Evolutionary conservation across 2,113 vertebrate species (phyloP).

Genomic region (Megaceryle torquata): DNA sequence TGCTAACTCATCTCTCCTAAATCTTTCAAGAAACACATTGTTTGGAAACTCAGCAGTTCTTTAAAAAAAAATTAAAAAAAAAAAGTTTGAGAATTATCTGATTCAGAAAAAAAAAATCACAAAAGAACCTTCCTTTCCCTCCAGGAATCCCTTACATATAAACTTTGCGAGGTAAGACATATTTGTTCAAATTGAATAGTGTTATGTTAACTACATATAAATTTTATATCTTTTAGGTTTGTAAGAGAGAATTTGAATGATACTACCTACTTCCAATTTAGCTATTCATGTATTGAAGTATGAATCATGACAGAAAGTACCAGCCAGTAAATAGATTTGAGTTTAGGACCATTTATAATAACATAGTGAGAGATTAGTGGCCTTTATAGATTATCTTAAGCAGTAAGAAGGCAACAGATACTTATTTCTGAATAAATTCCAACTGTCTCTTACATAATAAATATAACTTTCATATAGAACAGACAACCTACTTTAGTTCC

Average conservation of each 20-base stretch:
- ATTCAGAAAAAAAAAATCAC: background rate
- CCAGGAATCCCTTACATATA: background rate
- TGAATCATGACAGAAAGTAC: background rate
- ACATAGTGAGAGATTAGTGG: background rate
- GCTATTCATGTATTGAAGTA: background rate
- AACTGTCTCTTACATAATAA: background rate
- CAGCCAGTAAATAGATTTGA: background rate
- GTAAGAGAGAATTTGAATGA: background rate
- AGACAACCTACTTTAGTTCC: background rate
- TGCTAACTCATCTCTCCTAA: background rate
- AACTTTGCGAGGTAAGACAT: background rate
- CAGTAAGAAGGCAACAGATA: background rate
- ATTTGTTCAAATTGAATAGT: background rate
- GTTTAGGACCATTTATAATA: background rate
- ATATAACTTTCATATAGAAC: background rate
- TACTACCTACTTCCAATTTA: background rate
- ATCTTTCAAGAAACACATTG: background rate
- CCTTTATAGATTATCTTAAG: background rate
- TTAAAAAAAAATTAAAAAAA: background rate
- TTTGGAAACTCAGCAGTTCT: background rate
- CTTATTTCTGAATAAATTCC: background rate
- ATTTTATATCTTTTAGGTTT: background rate
- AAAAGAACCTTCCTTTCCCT: background rate
- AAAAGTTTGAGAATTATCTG: fast-evolving
- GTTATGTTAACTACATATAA: background rate